phyloP scores from a whole-genome alignment of 2,797 vertebrate species.

The Leuciscus waleckii region DNA sequence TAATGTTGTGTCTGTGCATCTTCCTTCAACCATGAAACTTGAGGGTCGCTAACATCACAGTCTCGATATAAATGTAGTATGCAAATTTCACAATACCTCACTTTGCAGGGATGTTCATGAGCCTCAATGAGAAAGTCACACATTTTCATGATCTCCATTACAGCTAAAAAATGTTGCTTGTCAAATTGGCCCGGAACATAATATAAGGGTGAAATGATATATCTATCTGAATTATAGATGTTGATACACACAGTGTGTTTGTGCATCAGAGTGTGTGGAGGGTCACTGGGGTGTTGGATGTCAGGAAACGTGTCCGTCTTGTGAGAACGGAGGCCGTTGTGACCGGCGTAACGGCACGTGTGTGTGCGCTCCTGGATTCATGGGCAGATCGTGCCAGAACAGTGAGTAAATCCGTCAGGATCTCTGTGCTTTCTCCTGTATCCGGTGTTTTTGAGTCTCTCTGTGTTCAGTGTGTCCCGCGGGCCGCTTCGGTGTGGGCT shows the following conservation, averaged over 20 bases:
- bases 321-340: constrained; percentile 83
- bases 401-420: constrained; percentile 76
- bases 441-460: neutral
- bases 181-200: neutral
- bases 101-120: neutral
- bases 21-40: too few species aligned
- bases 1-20: too few species aligned
- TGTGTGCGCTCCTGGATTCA: constrained; percentile 82
- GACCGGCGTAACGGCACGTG: constrained; percentile 84
- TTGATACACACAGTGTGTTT: neutral
- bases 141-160: neutral
- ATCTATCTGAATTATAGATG: neutral
- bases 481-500: constrained; percentile 85
- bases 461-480: constrained; percentile 79
- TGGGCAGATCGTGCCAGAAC: constrained; percentile 83
- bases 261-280: constrained; percentile 81
- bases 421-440: neutral
- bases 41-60: neutral
- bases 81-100: neutral
- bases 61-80: neutral
- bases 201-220: neutral
- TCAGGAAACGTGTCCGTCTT: constrained; percentile 81
- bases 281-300: constrained; percentile 89
- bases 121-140: neutral
- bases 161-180: neutral